phyloP scores from a whole-genome alignment of 2,888 invertebrate species.

The Mechanitis messenoides region DNA sequence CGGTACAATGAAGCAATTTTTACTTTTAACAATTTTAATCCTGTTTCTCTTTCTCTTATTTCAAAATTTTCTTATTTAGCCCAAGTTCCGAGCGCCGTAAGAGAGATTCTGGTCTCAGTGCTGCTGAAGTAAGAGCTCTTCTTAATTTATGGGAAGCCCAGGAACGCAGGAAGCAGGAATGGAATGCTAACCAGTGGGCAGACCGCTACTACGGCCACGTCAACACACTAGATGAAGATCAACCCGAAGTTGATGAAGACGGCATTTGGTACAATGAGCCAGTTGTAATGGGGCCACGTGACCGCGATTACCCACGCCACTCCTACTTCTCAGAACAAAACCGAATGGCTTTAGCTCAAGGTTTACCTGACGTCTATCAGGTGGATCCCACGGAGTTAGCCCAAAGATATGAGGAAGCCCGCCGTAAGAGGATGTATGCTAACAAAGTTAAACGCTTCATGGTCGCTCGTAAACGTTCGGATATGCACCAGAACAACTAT shows the following conservation, averaged over 20 bases:
- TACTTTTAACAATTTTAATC: slow-evolving; percentile 1
- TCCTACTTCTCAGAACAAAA: slow-evolving; percentile 71
- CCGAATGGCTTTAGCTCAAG: slow-evolving; percentile 59
- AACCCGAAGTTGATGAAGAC: slow-evolving; percentile 69
- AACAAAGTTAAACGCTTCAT: slow-evolving; percentile 78
- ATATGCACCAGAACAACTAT: slow-evolving; percentile 64
- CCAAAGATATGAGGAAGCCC: slow-evolving; percentile 66
- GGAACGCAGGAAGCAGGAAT: slow-evolving; percentile 72
- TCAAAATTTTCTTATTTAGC: slow-evolving; percentile 38
- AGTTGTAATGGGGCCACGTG: slow-evolving; percentile 66
- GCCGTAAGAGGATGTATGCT: slow-evolving; percentile 69
- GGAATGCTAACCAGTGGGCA: slow-evolving; percentile 65
- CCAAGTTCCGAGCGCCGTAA: slow-evolving; percentile 74
- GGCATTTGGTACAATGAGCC: slow-evolving; percentile 78
- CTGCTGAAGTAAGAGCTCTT: slow-evolving; percentile 78
- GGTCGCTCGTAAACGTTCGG: slow-evolving; percentile 77
- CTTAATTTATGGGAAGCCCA: slow-evolving; percentile 79
- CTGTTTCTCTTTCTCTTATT: neutral
- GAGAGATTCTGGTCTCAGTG: slow-evolving; percentile 77
- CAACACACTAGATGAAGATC: slow-evolving; percentile 64
- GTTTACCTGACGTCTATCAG: slow-evolving; percentile 64
- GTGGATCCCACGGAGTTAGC: slow-evolving; percentile 63
- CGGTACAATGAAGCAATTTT: slow-evolving; percentile 42
- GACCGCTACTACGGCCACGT: slow-evolving; percentile 62
- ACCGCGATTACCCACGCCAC: slow-evolving; percentile 61